A percentile compares a stretch with the other conserved stretches of the same genome.
Evolutionary conservation across 2,888 invertebrate species (phyloP).

Genomic region (Sphaeridia pumilis): DNA sequence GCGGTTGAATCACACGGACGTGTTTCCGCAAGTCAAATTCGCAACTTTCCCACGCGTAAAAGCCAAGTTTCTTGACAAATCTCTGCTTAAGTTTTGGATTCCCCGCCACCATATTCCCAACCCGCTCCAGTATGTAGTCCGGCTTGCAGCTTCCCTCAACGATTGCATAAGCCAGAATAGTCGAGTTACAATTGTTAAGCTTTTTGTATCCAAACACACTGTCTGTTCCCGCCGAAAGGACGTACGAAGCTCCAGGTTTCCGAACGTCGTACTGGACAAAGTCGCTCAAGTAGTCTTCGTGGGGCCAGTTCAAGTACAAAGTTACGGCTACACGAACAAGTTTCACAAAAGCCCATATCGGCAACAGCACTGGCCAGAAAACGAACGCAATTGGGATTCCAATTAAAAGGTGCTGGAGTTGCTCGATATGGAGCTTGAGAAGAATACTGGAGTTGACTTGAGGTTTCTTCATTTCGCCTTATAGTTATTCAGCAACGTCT

Average conservation of each 20-base stretch:
- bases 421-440: background rate
- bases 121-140: slow-evolving; percentile 9
- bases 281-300: too few relatives aligned
- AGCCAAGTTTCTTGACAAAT: slow-evolving; percentile 21
- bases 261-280: too few relatives aligned
- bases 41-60: slow-evolving; percentile 28
- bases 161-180: slow-evolving; percentile 26
- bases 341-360: background rate
- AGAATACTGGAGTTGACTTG: background rate
- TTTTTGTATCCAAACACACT: slow-evolving; percentile 24
- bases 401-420: slow-evolving; percentile 1
- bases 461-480: background rate
- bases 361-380: slow-evolving; percentile 3
- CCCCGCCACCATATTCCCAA: slow-evolving; percentile 16
- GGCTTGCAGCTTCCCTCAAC: slow-evolving; percentile 25
- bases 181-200: slow-evolving; percentile 22
- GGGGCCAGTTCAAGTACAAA: slow-evolving; percentile 2
- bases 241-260: background rate
- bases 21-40: slow-evolving; percentile 21
- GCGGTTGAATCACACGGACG: slow-evolving; percentile 18
- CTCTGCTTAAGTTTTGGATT: slow-evolving; percentile 19
- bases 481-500: too few relatives aligned
- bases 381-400: slow-evolving; percentile 4
- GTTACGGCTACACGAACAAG: background rate
- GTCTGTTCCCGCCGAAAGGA: slow-evolving; percentile 21